A percentile compares a stretch with the other conserved stretches of the same genome.
Evolutionary conservation across 1,140 invertebrate species (phyloP).

Genomic region (Thaumetopoea pityocampa): DNA sequence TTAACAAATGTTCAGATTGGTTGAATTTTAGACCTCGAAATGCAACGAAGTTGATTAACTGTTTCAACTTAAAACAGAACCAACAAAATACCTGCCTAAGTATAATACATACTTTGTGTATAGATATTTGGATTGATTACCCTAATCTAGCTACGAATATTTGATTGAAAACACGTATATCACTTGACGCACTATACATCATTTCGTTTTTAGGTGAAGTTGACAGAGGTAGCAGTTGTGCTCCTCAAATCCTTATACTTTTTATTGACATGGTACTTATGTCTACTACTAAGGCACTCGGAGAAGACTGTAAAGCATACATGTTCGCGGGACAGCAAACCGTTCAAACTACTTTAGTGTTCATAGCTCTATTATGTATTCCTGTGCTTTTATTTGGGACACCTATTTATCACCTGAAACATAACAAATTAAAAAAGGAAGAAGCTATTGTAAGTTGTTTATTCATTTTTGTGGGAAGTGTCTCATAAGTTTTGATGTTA

Average conservation of each 20-base stretch:
- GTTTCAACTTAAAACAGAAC: no score
- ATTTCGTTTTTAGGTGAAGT: constrained; percentile 30
- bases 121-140: no score
- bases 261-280: constrained; percentile 95
- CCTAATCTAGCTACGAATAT: no score
- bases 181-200: no score
- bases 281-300: constrained; percentile 76
- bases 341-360: constrained; percentile 88
- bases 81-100: no score
- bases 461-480: no score
- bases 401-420: constrained; percentile 86
- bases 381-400: constrained; percentile 96
- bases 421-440: constrained; percentile 68
- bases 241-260: constrained; percentile 90
- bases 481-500: no score
- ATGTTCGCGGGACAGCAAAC: constrained; percentile 82
- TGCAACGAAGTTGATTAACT: constrained; percentile 6
- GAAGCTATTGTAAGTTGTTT: constrained; percentile 24
- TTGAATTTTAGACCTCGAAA: not conserved
- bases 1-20: no score
- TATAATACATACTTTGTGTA: no score
- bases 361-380: constrained; percentile 89
- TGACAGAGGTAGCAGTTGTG: constrained; percentile 77
- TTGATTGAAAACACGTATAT: no score
- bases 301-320: constrained; percentile 71